Base-by-base conservation (phyloP, 1,140 invertebrate genomes). In the Drosophila ohnishii region DNA sequence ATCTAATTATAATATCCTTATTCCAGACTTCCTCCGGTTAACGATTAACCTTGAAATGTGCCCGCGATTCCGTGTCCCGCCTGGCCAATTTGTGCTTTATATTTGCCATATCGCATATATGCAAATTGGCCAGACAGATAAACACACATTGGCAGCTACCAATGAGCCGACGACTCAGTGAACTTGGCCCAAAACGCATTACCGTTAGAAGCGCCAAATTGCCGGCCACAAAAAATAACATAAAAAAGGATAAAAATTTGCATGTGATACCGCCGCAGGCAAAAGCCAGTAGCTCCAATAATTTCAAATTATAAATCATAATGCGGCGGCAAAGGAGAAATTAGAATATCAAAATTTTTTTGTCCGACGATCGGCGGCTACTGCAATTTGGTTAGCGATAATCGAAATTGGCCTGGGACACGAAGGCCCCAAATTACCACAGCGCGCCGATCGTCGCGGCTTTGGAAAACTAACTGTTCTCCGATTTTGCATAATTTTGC, bases 301-400 rank as follows among this genome's bases (percentile, higher is more conserved):
- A 83, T 79, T 79, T 83, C 57, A 63, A 83, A 87, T 88, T 86
- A 82, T 79, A 87, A 86, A 73, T 83, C 83, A 86, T 86, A 86
- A 86, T 65, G 74, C 58, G 60, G 62, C 78, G 57, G 63, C 60
- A 48, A 55, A 40, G 16, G 25, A 32, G 63, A 79, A 86, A 82
- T 82, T 87, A 87, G 79, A 86, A 87, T 78, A 81, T 80, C 45
- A 77, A 77, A 75, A 86, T 65, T 75, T 61, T 72, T 73, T 74
- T 60, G 34, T 51, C 44, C 35, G 40, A 53, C 58, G n/a, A 59
- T 59, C 35, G 55, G 19, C 57, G 71, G 83, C 82, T 86, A 86
- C 82, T 82, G 82, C 82, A 83, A 86, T 82, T 87, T 86, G 25
- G 55, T 67, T 58, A 47, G 56, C 62, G 13, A 58, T 40, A 66